phyloP scores from a whole-genome alignment of 2,113 vertebrate genomes.

The Bubalus kerabau region DNA sequence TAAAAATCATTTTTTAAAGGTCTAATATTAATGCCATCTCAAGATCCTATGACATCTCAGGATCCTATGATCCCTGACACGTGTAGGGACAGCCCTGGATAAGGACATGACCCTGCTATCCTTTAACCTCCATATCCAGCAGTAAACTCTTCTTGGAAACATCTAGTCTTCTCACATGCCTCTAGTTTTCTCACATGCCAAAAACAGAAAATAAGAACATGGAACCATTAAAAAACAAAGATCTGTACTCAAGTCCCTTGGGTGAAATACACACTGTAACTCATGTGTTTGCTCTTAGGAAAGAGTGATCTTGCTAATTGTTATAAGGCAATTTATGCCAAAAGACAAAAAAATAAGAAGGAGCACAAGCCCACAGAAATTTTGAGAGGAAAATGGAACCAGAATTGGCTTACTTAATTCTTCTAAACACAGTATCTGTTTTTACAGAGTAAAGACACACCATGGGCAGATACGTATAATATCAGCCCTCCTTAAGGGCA shows the following conservation, averaged over 20 bases:
- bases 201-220: background rate
- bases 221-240: background rate
- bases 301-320: background rate
- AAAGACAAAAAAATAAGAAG: background rate
- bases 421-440: background rate
- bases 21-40: background rate
- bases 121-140: background rate
- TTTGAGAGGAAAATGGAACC: background rate
- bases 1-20: constrained; percentile 26
- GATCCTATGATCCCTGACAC: background rate
- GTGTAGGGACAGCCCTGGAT: background rate
- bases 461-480: background rate
- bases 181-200: background rate
- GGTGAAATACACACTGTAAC: background rate
- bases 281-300: background rate
- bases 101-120: background rate
- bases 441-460: background rate
- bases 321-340: background rate
- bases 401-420: background rate
- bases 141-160: background rate
- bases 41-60: background rate
- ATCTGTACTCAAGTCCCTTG: background rate
- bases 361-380: background rate
- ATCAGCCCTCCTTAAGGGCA: background rate
- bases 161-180: background rate